Base-by-base conservation (phyloP, 2,113 vertebrate species). In the Sinocyclocheilus maitianheensis region DNA sequence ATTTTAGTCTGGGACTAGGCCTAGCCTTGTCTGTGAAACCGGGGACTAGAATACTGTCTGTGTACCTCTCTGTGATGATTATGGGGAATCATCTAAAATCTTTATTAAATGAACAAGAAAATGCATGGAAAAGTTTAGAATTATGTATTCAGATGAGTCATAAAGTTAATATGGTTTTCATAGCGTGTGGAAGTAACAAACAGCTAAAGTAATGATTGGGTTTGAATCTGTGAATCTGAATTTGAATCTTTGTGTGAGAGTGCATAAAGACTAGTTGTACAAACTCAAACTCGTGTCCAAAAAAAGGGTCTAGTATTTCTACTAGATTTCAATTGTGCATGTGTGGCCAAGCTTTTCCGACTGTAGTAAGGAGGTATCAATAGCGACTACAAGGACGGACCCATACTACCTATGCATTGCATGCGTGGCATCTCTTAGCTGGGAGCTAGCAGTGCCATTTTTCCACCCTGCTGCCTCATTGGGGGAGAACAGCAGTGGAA, bases 351-450 rank as follows among this genome's bases (percentile, higher is more conserved):
- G 87, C 76, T 18, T 87, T 88, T 91, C 89, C 92, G 93, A 92
- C 84, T 92, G 87, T 90, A 91, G 89, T 12, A 85, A 90, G 40
- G 40, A 40, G 40, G 83, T 93, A 90, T 90, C 93, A 91, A 93
- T 94, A 90, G 91, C 77, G 87, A 94, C 93, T 71, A 85, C 77
- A 91, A 91, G 84, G 77, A 87, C 89, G 90, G 85, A 89, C 84
- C 89, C 85, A 58, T 72, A 79, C 79, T 65, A 90, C 87, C 90
- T 86, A 82, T 89, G 88, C 77, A 91, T 78, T 58, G 55, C 55
- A 79, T 63, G 75, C 79, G 63, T 46, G 77, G 53, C 71, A 77
- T 60, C 13, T 71, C 37, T 79, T 30, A 72, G 53, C 30, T 77
- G 58, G 84, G 69, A 34, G 79, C 53, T 75, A 78, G 77, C 24